These are phyloP conservation scores for Eupsilia transversa DNA, from an alignment of 2,888 invertebrate species.

Conservation along the genomic window DNA sequence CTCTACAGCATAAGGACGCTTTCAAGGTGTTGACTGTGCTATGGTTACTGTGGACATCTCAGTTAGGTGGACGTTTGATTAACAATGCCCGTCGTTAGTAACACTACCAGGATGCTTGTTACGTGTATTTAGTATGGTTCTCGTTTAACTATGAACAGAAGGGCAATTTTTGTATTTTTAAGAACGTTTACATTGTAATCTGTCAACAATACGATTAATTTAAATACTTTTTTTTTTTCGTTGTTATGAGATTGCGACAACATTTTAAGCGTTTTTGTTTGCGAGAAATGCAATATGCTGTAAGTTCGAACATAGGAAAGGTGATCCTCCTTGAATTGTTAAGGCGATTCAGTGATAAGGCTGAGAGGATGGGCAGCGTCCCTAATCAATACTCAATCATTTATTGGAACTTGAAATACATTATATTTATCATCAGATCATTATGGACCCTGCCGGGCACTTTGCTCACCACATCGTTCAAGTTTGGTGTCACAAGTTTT, in stretches of 20 bases:
- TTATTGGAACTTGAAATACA: too few relatives aligned
- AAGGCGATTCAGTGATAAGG: background rate
- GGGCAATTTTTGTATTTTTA: background rate
- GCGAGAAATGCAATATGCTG: background rate
- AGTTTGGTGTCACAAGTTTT: too few relatives aligned
- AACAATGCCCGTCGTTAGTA: slow-evolving; percentile 48
- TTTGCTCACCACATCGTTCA: too few relatives aligned
- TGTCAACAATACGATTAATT: background rate
- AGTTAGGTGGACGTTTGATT: slow-evolving; percentile 14
- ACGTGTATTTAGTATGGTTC: background rate
- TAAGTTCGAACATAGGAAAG: background rate
- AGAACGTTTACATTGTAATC: background rate
- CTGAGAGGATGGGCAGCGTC: too few relatives aligned
- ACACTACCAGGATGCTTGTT: slow-evolving; percentile 19
- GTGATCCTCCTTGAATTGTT: background rate
- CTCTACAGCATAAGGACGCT: background rate
- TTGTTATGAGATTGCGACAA: background rate
- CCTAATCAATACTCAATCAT: too few relatives aligned
- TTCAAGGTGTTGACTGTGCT: background rate
- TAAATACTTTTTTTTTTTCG: background rate
- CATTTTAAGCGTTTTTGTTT: too few relatives aligned
- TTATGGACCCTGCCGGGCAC: too few relatives aligned
- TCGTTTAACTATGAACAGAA: background rate
- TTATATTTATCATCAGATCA: too few relatives aligned
- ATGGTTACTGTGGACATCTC: slow-evolving; percentile 1